These are phyloP conservation scores for Phainopepla nitens DNA, from an alignment of 2,113 vertebrate species.

Conservation along the genomic window DNA sequence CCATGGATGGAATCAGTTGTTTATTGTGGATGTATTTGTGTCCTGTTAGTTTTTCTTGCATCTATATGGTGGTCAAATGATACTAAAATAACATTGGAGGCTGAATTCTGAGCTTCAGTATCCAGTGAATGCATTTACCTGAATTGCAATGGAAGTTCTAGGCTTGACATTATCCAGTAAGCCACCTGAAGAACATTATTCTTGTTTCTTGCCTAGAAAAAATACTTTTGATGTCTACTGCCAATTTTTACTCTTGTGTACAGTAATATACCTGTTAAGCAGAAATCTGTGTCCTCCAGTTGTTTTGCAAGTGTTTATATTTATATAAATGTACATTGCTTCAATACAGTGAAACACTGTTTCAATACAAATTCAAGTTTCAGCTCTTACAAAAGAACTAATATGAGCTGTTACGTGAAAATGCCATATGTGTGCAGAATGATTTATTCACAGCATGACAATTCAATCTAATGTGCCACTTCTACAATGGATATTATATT, in stretches of 20 bases:
- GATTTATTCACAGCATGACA: conserved; percentile 23
- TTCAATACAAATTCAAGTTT: background rate
- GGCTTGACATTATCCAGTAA: background rate
- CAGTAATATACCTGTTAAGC: background rate
- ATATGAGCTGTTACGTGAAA: background rate
- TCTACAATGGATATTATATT: conserved; percentile 17
- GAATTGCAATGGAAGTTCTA: background rate
- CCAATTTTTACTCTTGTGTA: background rate
- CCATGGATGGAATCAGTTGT: background rate
- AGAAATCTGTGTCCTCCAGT: background rate
- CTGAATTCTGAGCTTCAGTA: background rate
- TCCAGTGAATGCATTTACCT: background rate
- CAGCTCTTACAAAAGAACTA: background rate
- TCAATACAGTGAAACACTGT: background rate
- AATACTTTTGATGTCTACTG: background rate
- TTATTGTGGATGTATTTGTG: background rate
- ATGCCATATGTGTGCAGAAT: background rate
- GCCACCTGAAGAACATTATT: background rate
- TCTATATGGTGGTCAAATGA: background rate
- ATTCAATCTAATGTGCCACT: background rate
- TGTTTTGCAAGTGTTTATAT: background rate
- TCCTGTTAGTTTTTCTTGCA: background rate
- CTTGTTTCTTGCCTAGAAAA: background rate
- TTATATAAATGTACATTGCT: background rate
- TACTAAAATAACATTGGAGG: background rate